Conservation (phyloP, 2,797 vertebrate genomes). For the Triplophysa bombifrons region DNA sequence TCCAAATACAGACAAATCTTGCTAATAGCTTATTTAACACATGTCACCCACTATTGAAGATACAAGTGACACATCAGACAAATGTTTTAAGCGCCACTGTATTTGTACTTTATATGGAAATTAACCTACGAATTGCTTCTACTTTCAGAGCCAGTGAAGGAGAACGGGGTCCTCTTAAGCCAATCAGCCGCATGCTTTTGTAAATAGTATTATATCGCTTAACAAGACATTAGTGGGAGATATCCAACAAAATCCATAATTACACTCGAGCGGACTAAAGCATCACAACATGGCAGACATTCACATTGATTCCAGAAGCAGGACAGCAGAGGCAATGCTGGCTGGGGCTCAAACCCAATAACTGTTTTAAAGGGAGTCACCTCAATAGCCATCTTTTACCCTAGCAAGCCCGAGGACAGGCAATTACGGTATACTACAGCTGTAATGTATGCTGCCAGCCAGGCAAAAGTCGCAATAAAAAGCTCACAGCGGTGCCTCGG, state of each 20-base stretch:
- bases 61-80: not conserved
- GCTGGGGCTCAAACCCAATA: slow-evolving; percentile 35
- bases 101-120: not conserved
- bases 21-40: not conserved
- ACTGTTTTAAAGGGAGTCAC: slow-evolving; percentile 43
- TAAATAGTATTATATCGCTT: slow-evolving; percentile 51
- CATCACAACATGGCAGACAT: slow-evolving; percentile 19
- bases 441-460: slow-evolving; percentile 8
- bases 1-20: not conserved
- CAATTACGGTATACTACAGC: slow-evolving; percentile 32
- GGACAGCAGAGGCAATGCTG: not conserved
- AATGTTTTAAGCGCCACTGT: not conserved
- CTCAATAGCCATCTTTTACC: slow-evolving; percentile 48
- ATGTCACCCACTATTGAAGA: not conserved
- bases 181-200: slow-evolving; percentile 52
- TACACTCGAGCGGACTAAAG: slow-evolving; percentile 11
- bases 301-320: slow-evolving; percentile 24
- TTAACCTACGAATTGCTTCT: not conserved
- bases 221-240: slow-evolving; percentile 35
- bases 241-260: slow-evolving; percentile 45
- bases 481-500: slow-evolving; percentile 4
- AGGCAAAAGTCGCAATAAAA: slow-evolving; percentile 24
- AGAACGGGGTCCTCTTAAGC: slow-evolving; percentile 45
- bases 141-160: not conserved
- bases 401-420: slow-evolving; percentile 18